These are phyloP conservation scores for Prunella fulvescens DNA, from an alignment of 2,113 vertebrate genomes.

Conservation along the genomic window DNA sequence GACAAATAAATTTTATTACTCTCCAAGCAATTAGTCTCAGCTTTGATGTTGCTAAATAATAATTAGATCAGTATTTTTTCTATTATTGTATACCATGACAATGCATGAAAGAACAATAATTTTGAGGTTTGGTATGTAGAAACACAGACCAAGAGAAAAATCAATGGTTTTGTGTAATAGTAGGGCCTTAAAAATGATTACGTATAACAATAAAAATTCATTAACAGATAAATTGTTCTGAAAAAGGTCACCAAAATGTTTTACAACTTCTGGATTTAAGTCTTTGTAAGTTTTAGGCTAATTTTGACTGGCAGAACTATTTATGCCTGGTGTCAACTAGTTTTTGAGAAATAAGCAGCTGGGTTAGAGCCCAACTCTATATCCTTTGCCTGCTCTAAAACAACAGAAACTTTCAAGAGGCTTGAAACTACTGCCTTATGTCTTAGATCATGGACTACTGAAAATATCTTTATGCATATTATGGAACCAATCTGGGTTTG, in stretches of 20 bases:
- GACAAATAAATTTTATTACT: not conserved
- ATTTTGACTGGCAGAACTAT: not conserved
- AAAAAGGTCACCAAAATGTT: not conserved
- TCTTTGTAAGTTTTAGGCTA: not conserved
- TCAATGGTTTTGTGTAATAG: not conserved
- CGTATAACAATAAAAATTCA: not conserved
- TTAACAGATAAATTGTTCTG: not conserved
- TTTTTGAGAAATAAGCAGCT: not conserved
- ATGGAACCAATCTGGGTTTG: not conserved
- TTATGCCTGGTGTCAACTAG: not conserved
- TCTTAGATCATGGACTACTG: not conserved
- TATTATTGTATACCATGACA: not conserved
- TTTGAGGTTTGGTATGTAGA: not conserved
- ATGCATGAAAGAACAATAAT: not conserved
- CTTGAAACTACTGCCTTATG: not conserved
- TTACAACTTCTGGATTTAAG: not conserved
- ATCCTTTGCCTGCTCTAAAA: not conserved
- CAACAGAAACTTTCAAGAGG: not conserved
- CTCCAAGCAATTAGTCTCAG: not conserved
- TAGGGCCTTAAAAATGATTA: not conserved
- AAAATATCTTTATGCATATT: too few species aligned
- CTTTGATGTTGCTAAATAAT: not conserved
- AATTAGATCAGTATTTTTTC: not conserved
- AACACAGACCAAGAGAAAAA: not conserved
- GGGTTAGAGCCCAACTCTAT: fast-evolving